phyloP scores from a whole-genome alignment of 2,797 vertebrate genomes.

The Labeo calbasu region DNA sequence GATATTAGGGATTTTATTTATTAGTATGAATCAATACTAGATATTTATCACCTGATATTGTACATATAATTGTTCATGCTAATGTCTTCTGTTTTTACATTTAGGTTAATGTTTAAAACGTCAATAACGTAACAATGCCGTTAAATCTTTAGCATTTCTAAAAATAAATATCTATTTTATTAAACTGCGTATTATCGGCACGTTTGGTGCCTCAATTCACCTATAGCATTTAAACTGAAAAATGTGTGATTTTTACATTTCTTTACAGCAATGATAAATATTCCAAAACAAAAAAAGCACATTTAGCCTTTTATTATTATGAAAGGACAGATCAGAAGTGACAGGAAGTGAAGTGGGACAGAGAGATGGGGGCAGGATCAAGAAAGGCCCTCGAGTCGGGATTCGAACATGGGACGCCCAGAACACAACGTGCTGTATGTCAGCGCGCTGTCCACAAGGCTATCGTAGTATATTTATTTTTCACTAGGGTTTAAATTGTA shows the following conservation, averaged over 20 bases:
- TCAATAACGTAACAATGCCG: not conserved
- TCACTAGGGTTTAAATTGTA: too few species aligned
- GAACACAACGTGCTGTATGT: too few species aligned
- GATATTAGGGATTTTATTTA: not conserved
- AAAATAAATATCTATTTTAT: not conserved
- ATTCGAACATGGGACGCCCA: too few species aligned
- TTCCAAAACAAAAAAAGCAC: too few species aligned
- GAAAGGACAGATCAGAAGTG: too few species aligned
- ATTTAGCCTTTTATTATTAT: too few species aligned
- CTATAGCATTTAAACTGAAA: not conserved
- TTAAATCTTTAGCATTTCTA: not conserved
- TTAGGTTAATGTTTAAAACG: not conserved
- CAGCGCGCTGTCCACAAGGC: too few species aligned
- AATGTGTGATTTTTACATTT: not conserved
- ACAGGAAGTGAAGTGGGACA: too few species aligned
- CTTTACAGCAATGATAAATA: not conserved
- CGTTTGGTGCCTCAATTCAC: not conserved
- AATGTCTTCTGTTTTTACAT: not conserved
- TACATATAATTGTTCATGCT: not conserved
- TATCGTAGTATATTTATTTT: too few species aligned
- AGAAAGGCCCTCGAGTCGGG: too few species aligned
- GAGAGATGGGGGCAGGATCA: too few species aligned
- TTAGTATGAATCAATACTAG: not conserved
- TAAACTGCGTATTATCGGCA: not conserved
- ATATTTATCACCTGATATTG: not conserved